These are phyloP conservation scores for Periparus ater DNA, from an alignment of 2,797 vertebrate genomes.

Conservation along the genomic window DNA sequence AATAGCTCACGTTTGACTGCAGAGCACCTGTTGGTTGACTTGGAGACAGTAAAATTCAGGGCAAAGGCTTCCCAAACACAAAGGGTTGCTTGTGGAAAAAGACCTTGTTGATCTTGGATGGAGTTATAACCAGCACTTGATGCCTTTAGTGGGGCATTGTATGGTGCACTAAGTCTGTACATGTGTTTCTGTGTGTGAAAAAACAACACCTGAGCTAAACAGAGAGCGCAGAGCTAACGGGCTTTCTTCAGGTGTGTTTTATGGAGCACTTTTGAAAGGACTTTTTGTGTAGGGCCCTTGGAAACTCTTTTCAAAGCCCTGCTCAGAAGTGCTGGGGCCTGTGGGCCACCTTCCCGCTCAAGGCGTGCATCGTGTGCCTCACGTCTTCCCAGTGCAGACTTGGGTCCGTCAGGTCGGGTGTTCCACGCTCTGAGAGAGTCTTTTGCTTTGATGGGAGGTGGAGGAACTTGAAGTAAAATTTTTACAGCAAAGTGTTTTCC, in stretches of 20 bases:
- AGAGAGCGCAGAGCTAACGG: not conserved
- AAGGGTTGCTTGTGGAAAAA: constrained; percentile 58
- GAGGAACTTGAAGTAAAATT: not conserved
- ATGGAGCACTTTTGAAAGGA: constrained; percentile 38
- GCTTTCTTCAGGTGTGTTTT: constrained; percentile 53
- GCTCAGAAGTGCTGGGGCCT: not conserved
- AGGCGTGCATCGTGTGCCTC: not conserved
- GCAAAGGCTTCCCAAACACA: constrained; percentile 62
- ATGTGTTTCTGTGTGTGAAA: constrained; percentile 51
- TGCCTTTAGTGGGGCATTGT: constrained; percentile 55
- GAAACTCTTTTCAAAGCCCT: constrained; percentile 31
- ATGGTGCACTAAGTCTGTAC: constrained; percentile 7
- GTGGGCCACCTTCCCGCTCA: not conserved
- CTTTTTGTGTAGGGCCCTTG: constrained; percentile 42
- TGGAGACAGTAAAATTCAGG: constrained; percentile 62
- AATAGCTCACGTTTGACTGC: constrained; percentile 36
- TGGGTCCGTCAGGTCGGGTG: not conserved
- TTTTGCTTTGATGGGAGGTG: not conserved
- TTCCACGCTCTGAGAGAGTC: not conserved
- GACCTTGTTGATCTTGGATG: constrained; percentile 60
- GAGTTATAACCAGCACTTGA: constrained; percentile 18
- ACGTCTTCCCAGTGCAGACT: not conserved
- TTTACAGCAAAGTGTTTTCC: not conserved
- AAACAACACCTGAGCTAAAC: constrained; percentile 55
- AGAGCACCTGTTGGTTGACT: constrained; percentile 57